phyloP scores from a whole-genome alignment of 1,140 invertebrate genomes.

The Liolophura sinensis region DNA sequence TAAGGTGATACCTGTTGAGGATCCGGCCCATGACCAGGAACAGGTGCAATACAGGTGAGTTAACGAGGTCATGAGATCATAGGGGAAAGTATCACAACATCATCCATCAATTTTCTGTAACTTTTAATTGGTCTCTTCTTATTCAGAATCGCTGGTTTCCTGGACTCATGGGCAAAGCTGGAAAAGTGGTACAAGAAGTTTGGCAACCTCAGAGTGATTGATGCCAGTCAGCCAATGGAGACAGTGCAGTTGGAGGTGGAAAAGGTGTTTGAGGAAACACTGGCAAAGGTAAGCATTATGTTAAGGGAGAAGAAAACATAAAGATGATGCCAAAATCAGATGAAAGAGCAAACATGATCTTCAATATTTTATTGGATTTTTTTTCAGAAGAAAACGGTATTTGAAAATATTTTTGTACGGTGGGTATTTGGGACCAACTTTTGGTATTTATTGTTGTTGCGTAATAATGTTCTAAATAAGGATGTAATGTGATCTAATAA shows the following conservation, averaged over 20 bases:
- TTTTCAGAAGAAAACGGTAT: no score
- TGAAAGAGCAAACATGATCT: no score
- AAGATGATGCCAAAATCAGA: neutral
- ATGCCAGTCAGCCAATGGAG: slow-evolving; percentile 37
- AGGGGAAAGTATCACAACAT: neutral
- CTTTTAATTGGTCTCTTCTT: no score
- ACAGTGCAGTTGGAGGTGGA: slow-evolving; percentile 51
- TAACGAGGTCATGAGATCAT: no score
- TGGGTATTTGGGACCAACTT: no score
- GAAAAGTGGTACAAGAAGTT: slow-evolving; percentile 57
- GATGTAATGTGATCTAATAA: no score
- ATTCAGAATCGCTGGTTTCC: slow-evolving; percentile 46
- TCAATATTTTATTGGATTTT: no score
- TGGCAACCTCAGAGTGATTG: slow-evolving; percentile 48
- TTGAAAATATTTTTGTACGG: no score
- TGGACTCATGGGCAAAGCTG: slow-evolving; percentile 54
- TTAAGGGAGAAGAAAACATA: neutral
- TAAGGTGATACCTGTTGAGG: slow-evolving; percentile 50
- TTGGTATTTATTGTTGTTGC: no score
- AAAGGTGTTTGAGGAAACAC: slow-evolving; percentile 50
- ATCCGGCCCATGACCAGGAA: slow-evolving; percentile 53
- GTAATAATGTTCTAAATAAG: no score
- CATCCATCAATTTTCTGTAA: no score
- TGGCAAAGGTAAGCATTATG: slow-evolving; percentile 37
- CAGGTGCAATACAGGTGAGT: slow-evolving; percentile 56